Base-by-base conservation (phyloP, 2,797 vertebrate species). In the Sebastes variabilis region DNA sequence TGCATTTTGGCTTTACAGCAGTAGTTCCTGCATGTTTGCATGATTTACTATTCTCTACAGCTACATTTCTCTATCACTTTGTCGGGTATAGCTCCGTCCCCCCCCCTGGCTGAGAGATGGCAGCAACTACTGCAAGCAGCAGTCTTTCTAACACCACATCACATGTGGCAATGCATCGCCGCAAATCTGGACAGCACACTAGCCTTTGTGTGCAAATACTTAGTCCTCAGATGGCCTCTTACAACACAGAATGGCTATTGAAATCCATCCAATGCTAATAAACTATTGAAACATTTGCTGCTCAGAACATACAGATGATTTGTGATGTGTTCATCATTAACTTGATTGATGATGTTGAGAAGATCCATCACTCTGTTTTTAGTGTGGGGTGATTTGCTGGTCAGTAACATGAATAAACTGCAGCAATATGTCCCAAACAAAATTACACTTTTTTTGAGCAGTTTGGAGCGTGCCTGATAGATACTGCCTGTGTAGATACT, bases 141-240 rank as follows among this genome's bases (percentile, higher is more conserved):
- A 46, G 8, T 72, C 60, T 68, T 59, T 66, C 71, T 82, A 62
- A 72, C 72, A 68, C 55, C 73, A 68, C 56, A 42, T 58, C 77
- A 88, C 67, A 82, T 82, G 36, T 66, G 73, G 71, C 34, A 34
- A n/a, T 84, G 73, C 77, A 75, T 83, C 77, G 66, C 16, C 25
- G 65, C 49, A 83, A 30, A 84, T 66, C 71, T 74, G 69, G 22
- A 72, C 30, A 58, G 67, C 74, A 58, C 32, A 77, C 61, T 30
- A 18, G 11, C 42, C 16, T 20, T 54, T 55, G 68, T 54, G 18
- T 70, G 66, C 38, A 27, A 49, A 14, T 4, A 54, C 66, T 46
- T n/a, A 16, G 7, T 30, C 60, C 66, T 77, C 58, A 61, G 22
- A 70, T 46, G 42, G 22, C 66, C 77, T 46, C 46, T 64, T 81